These are phyloP conservation scores for Odiellus spinosus DNA, from an alignment of 2,888 invertebrate genomes.

Conservation along the genomic window DNA sequence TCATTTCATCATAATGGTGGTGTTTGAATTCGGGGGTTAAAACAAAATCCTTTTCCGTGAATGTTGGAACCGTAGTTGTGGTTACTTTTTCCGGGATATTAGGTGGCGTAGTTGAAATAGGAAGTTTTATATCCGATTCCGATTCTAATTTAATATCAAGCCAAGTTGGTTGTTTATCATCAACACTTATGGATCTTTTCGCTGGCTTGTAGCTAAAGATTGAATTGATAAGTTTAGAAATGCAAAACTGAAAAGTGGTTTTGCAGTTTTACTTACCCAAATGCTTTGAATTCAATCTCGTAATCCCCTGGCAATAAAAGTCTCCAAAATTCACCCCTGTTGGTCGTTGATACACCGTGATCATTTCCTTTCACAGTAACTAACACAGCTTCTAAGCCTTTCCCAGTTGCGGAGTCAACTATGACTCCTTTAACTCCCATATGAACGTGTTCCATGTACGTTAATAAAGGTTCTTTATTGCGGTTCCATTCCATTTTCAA, in stretches of 20 bases:
- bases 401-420: slow-evolving; percentile 40
- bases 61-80: not conserved
- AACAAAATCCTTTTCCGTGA: slow-evolving; percentile 1
- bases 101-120: not conserved
- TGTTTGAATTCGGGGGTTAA: slow-evolving; percentile 33
- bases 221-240: not conserved
- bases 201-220: no score
- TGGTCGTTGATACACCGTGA: slow-evolving; percentile 61
- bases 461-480: slow-evolving; percentile 35
- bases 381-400: slow-evolving; percentile 53
- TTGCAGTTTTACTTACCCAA: slow-evolving; percentile 42
- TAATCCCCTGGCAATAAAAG: slow-evolving; percentile 76
- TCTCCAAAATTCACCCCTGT: slow-evolving; percentile 84
- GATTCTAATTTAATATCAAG: no score
- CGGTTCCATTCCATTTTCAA: slow-evolving; percentile 33
- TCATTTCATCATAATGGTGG: slow-evolving; percentile 59
- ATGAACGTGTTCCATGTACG: slow-evolving; percentile 36
- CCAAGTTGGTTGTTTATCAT: no score
- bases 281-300: slow-evolving; percentile 49
- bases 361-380: slow-evolving; percentile 58
- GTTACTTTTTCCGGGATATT: not conserved
- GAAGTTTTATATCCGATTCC: no score
- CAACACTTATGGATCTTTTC: no score
- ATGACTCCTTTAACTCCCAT: slow-evolving; percentile 40
- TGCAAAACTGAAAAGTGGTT: no score